A percentile compares a stretch with the other conserved stretches of the same genome.
phyloP scores from a whole-genome alignment of 2,113 vertebrate species.

The Crotalus helleri region DNA sequence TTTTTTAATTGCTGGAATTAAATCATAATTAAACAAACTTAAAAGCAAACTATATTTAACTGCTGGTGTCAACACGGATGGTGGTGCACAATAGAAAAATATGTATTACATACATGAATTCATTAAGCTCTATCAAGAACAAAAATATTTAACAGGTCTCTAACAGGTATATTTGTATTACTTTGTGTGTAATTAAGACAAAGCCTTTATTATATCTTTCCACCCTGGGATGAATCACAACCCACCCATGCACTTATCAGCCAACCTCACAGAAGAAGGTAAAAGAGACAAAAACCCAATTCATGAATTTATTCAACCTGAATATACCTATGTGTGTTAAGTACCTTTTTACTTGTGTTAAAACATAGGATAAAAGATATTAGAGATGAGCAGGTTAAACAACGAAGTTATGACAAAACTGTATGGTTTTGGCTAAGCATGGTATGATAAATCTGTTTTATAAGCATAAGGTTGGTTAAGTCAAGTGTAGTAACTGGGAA shows the following conservation, averaged over 20 bases:
- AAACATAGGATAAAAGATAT: not conserved
- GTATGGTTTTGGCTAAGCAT: not conserved
- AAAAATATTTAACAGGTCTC: not conserved
- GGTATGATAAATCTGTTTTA: not conserved
- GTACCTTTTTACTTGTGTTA: not conserved
- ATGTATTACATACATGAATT: not conserved
- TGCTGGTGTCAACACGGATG: not conserved
- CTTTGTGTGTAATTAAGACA: not conserved
- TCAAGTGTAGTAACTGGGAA: not conserved
- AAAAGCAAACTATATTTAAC: not conserved
- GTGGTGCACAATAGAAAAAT: not conserved
- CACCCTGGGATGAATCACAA: not conserved
- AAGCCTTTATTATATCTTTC: not conserved
- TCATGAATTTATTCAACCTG: not conserved
- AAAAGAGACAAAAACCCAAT: not conserved
- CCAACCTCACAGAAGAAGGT: not conserved
- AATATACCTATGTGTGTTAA: not conserved
- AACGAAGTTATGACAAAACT: not conserved
- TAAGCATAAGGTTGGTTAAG: not conserved
- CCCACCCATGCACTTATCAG: not conserved
- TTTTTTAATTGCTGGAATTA: not conserved
- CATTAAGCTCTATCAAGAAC: not conserved
- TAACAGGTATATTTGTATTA: not conserved
- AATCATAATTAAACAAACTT: not conserved
- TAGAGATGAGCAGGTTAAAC: not conserved